Percentiles rank a stretch among this genome's conserved stretches.
Evolutionary conservation across 2,113 vertebrate genomes (phyloP).

Genomic region (Bos javanicus): DNA sequence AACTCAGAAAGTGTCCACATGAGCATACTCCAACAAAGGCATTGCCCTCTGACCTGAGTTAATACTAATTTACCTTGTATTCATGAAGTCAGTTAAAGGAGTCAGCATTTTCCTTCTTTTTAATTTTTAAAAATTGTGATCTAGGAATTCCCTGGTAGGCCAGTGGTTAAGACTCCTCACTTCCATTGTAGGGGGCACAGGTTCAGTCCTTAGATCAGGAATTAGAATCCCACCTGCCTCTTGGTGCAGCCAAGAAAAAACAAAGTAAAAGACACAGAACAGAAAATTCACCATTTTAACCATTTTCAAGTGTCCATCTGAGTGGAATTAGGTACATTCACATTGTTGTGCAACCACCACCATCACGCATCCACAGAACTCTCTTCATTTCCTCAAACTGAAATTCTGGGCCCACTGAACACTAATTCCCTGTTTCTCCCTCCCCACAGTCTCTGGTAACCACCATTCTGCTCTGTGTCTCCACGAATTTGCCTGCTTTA

Average conservation of each 20-base stretch:
- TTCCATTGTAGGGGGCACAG: background rate
- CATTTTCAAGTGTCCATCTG: background rate
- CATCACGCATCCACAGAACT: background rate
- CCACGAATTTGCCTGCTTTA: background rate
- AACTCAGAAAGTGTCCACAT: background rate
- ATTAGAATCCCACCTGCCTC: background rate
- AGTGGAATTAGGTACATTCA: background rate
- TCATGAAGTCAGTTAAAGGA: background rate
- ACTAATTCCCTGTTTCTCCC: no score
- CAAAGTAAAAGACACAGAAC: background rate
- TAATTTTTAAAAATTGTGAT: background rate
- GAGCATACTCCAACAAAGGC: no score
- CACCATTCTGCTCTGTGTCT: background rate
- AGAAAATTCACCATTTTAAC: background rate
- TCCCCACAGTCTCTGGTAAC: background rate
- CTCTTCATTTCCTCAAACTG: background rate
- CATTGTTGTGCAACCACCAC: background rate
- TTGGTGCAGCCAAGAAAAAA: background rate
- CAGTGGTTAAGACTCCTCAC: background rate
- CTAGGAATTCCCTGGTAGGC: background rate
- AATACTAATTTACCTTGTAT: background rate
- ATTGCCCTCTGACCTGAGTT: no score
- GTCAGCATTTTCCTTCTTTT: background rate
- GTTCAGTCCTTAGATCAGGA: background rate
- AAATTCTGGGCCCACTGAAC: background rate